Evolutionary conservation across 2,797 vertebrate species (phyloP).

Genomic region (Pangasius djambal): DNA sequence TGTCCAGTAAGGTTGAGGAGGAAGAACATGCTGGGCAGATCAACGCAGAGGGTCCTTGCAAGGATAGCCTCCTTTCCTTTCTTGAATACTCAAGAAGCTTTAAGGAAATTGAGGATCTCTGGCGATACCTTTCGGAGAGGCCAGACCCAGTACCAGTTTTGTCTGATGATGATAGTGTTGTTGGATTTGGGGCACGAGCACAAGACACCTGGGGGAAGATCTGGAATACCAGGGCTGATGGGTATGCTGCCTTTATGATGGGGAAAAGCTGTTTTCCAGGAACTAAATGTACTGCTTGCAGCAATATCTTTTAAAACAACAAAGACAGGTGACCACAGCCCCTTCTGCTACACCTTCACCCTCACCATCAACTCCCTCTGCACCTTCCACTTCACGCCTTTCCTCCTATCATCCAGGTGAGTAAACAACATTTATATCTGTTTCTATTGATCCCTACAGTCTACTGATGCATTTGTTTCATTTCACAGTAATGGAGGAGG

Average conservation of each 20-base stretch:
- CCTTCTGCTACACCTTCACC: too few relatives aligned
- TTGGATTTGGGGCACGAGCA: conserved; percentile 25
- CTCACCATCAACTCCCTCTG: too few relatives aligned
- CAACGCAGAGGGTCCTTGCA: conserved; percentile 6
- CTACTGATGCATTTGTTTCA: too few relatives aligned
- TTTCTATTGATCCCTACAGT: too few relatives aligned
- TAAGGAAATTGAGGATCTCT: conserved; percentile 13
- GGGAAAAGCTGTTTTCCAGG: conserved; percentile 1
- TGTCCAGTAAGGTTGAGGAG: conserved; percentile 3
- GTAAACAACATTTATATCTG: too few relatives aligned
- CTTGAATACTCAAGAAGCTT: conserved; percentile 7
- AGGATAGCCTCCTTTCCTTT: conserved; percentile 31
- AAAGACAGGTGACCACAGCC: too few relatives aligned
- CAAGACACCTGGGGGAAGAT: conserved; percentile 15
- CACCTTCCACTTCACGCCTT: too few relatives aligned
- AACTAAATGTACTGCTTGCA: conserved; percentile 15
- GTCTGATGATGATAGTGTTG: conserved; percentile 21
- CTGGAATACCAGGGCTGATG: conserved; percentile 26
- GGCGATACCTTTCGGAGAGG: too few relatives aligned
- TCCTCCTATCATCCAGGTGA: too few relatives aligned
- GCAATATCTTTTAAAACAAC: conserved; percentile 12
- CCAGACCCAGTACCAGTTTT: neutral
- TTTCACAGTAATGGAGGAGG: too few relatives aligned
- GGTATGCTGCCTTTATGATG: conserved; percentile 18
- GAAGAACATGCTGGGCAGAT: conserved; percentile 17